These are phyloP conservation scores for Diacarnus erythraeanus DNA, from an alignment of 37 sponge, comb jelly and placozoan species.

Conservation along the genomic window DNA sequence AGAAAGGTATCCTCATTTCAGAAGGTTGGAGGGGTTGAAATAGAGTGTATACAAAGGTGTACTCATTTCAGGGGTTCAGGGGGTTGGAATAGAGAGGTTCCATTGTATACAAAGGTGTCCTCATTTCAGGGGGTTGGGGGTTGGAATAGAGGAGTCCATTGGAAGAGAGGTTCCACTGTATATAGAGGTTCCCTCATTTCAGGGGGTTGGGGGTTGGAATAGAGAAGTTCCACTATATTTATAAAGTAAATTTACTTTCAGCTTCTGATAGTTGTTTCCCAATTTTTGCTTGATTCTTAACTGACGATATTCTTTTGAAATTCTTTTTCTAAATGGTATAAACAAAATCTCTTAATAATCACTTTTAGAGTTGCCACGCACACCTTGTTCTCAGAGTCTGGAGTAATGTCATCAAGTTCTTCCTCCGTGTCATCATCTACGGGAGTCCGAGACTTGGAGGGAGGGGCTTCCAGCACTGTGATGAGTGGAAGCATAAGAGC, in stretches of 20 bases:
- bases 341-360: background rate
- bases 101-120: too few species aligned
- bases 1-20: too few species aligned
- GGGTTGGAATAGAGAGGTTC: too few species aligned
- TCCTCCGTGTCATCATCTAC: constrained; percentile 51
- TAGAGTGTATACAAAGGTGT: too few species aligned
- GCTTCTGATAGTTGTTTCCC: constrained; percentile 33
- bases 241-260: constrained; percentile 29
- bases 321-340: constrained; percentile 10
- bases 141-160: too few species aligned
- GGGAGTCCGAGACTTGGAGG: constrained; percentile 36
- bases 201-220: too few species aligned
- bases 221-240: too few species aligned
- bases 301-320: constrained; percentile 59
- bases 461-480: constrained; percentile 61
- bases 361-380: background rate
- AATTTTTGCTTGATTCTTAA: constrained; percentile 53
- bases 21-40: too few species aligned
- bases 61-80: too few species aligned
- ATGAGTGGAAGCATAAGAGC: constrained; percentile 57
- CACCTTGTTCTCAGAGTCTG: background rate
- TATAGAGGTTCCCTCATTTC: too few species aligned
- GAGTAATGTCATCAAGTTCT: background rate
- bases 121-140: too few species aligned
- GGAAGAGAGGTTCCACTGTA: too few species aligned